Conservation (phyloP, 2,797 vertebrate genomes). For the Buphagus erythrorhynchus region DNA sequence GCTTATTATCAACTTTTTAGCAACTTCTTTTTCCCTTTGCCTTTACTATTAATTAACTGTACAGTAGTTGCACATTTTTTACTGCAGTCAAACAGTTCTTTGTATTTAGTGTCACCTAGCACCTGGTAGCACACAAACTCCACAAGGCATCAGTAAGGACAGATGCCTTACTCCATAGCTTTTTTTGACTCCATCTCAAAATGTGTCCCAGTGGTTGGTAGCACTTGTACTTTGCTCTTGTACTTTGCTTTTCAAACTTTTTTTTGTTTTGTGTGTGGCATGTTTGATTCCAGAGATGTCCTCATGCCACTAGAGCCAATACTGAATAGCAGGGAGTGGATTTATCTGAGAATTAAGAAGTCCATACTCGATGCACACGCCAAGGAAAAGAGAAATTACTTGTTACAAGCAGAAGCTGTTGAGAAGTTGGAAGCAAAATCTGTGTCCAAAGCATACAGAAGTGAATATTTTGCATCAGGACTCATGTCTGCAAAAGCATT, state of each 20-base stretch:
- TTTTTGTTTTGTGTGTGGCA: background rate
- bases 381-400: background rate
- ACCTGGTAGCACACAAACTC: background rate
- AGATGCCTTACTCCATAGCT: background rate
- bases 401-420: background rate
- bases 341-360: background rate
- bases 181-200: background rate
- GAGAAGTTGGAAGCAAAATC: background rate
- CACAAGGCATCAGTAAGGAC: background rate
- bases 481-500: background rate
- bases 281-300: background rate
- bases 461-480: background rate
- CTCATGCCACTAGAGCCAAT: background rate
- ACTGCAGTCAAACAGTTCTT: background rate
- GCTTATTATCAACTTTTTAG: background rate
- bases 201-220: background rate
- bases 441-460: background rate
- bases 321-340: background rate
- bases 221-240: background rate
- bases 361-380: background rate
- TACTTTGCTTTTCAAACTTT: background rate
- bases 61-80: background rate
- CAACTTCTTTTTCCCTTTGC: background rate
- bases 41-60: background rate
- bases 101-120: background rate